Evolutionary conservation across 2,797 vertebrate species (phyloP).

Genomic region (Perodicticus potto): DNA sequence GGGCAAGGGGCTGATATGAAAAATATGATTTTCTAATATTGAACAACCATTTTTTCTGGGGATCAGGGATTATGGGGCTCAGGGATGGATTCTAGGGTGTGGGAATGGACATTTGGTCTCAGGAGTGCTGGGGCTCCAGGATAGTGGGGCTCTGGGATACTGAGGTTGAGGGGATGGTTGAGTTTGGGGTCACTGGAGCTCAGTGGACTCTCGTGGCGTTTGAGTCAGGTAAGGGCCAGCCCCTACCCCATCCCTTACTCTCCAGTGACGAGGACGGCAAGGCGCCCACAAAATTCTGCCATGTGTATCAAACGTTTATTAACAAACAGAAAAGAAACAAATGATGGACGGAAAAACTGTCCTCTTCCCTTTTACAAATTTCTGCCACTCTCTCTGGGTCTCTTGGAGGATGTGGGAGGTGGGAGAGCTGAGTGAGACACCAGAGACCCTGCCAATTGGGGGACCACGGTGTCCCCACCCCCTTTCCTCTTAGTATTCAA

Average conservation of each 20-base stretch:
- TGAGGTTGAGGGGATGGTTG: no score
- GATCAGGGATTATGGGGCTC: background rate
- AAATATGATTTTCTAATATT: no score
- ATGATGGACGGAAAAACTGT: background rate
- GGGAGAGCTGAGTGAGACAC: background rate
- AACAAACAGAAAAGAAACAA: background rate
- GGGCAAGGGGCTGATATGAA: background rate
- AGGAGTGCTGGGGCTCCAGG: background rate
- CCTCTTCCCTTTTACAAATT: background rate
- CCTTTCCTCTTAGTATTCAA: background rate
- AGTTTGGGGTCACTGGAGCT: background rate
- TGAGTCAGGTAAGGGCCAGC: background rate
- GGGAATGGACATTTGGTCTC: background rate
- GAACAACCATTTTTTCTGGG: no score
- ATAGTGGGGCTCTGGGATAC: background rate
- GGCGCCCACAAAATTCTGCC: background rate
- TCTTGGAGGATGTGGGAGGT: no score
- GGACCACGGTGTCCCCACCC: background rate
- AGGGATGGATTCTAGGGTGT: accelerated
- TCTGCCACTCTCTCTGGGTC: background rate
- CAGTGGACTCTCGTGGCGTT: background rate
- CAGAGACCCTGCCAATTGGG: background rate
- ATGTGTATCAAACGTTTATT: background rate
- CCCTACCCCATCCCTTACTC: background rate
- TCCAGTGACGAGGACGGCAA: background rate